Conservation (phyloP, 1,140 invertebrate genomes). For the Matsumurasca onukii region DNA sequence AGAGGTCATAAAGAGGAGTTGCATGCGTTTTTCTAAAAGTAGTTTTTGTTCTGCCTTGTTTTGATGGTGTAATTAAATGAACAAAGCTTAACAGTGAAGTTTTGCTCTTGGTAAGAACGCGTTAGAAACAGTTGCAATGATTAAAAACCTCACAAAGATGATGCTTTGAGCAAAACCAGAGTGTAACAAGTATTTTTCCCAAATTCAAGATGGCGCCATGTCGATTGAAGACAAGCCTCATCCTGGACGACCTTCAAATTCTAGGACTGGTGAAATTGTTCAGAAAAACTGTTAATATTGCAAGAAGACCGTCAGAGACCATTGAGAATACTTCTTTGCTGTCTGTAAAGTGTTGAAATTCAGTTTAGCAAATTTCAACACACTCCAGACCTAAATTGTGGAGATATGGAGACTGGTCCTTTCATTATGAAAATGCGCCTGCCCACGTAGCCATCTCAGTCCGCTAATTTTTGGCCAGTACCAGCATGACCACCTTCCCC, state of each 20-base stretch:
- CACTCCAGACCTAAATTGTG: constrained; percentile 10
- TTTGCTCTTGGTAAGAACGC: neutral
- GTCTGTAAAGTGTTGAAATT: too few species aligned
- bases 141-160: too few species aligned
- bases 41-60: neutral
- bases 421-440: constrained; percentile 46
- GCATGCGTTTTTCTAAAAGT: neutral
- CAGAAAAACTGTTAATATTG: too few species aligned
- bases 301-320: too few species aligned
- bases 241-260: too few species aligned
- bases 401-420: constrained; percentile 37
- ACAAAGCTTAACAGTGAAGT: neutral
- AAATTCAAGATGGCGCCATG: too few species aligned
- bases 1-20: neutral
- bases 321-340: too few species aligned
- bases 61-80: neutral
- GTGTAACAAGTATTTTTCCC: too few species aligned
- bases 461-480: constrained; percentile 40
- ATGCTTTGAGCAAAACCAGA: too few species aligned
- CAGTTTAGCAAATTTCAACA: too few species aligned
- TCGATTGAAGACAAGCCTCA: too few species aligned
- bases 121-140: neutral
- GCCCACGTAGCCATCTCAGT: constrained; percentile 41
- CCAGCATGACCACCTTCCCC: constrained; percentile 46
- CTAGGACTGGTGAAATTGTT: too few species aligned